These are phyloP conservation scores for Chionis minor DNA, from an alignment of 2,113 vertebrate species.

Conservation along the genomic window DNA sequence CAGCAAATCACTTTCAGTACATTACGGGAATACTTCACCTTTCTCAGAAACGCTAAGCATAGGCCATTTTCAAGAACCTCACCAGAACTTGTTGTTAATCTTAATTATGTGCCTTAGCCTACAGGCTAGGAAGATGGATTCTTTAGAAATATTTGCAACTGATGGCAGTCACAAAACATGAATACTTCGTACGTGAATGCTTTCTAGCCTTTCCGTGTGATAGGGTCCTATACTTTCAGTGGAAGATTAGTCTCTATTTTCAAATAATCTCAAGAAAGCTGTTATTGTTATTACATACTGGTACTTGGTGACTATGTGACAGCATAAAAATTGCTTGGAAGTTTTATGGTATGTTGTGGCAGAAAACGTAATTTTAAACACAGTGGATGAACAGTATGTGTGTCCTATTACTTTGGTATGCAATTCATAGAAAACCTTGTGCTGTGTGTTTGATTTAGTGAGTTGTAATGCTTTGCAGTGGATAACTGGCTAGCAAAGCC, in stretches of 20 bases:
- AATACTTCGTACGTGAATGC: not conserved
- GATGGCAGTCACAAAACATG: not conserved
- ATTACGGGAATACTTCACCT: constrained; percentile 15
- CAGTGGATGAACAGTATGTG: constrained; percentile 16
- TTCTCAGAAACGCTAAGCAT: constrained; percentile 33
- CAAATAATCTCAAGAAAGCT: not conserved
- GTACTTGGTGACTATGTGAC: not conserved
- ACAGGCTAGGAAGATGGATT: not conserved
- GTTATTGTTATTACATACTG: not conserved
- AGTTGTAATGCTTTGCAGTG: constrained; percentile 31
- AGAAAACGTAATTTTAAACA: constrained; percentile 33
- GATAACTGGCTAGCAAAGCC: constrained; percentile 30
- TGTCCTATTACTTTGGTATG: constrained; percentile 34
- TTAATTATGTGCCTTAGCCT: not conserved
- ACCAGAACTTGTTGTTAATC: constrained; percentile 31
- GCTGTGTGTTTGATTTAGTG: constrained; percentile 61
- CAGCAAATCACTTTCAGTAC: constrained; percentile 24
- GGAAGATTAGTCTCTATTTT: not conserved
- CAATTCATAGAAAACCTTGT: constrained; percentile 64
- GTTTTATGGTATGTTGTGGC: not conserved
- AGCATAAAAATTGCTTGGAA: constrained; percentile 10
- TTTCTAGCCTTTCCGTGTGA: not conserved
- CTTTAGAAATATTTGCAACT: not conserved
- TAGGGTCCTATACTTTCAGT: not conserved
- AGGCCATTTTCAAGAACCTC: not conserved